These are phyloP conservation scores for Lerista edwardsae DNA, from an alignment of 2,797 vertebrate species.

Conservation along the genomic window DNA sequence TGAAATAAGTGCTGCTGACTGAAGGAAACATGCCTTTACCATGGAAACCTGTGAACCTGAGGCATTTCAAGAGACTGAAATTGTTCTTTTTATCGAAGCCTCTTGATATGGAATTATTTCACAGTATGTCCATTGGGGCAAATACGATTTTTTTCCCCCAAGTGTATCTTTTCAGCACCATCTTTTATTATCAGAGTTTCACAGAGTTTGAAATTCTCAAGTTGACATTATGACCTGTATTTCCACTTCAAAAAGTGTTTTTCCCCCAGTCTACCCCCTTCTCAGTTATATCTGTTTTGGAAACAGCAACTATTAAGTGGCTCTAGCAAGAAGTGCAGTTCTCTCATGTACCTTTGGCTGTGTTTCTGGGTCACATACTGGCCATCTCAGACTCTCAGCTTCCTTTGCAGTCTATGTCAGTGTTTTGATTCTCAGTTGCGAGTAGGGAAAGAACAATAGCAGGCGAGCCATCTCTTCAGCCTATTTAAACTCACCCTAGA, in stretches of 20 bases:
- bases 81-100: background rate
- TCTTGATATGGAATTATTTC: background rate
- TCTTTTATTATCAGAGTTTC: background rate
- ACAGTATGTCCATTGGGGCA: background rate
- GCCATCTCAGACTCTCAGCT: background rate
- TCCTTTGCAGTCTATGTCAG: background rate
- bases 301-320: background rate
- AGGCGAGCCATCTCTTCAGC: background rate
- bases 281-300: conserved; percentile 6
- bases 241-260: background rate
- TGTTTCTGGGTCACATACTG: conserved; percentile 3
- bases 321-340: background rate
- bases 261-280: background rate
- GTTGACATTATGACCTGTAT: background rate
- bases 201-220: conserved; percentile 1
- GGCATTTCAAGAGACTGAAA: background rate
- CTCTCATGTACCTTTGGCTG: background rate
- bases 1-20: background rate
- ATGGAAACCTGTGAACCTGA: background rate
- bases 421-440: conserved; percentile 9
- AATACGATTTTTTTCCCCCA: background rate
- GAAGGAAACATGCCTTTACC: background rate
- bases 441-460: background rate
- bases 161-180: background rate
- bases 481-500: background rate